Percentiles rank a stretch among this genome's conserved stretches.
Evolutionary conservation across 1,140 invertebrate species (phyloP).

Genomic region (Drosophila sucinea): DNA sequence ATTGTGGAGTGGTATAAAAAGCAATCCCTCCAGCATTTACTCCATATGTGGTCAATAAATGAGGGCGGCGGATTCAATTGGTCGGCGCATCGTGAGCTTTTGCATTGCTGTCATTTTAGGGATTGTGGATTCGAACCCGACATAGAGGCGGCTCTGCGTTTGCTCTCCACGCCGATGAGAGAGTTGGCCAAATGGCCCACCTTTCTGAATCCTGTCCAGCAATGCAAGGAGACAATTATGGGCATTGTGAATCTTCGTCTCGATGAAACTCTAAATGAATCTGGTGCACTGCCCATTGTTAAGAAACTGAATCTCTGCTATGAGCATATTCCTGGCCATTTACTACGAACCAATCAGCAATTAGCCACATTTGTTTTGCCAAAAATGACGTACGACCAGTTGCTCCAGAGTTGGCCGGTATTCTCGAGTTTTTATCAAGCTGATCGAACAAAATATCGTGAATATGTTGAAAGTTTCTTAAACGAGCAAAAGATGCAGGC

Average conservation of each 20-base stretch:
- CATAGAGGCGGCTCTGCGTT: constrained; percentile 38
- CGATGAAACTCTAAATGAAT: not conserved
- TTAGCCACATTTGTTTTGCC: constrained; percentile 49
- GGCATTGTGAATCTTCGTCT: constrained; percentile 52
- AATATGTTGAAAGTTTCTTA: constrained; percentile 30
- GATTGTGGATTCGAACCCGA: constrained; percentile 33
- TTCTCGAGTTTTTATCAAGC: constrained; percentile 22
- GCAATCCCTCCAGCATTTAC: constrained; percentile 46
- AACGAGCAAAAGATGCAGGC: constrained; percentile 48
- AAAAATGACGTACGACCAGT: constrained; percentile 62
- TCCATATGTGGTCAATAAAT: constrained; percentile 55
- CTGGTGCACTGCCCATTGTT: constrained; percentile 50
- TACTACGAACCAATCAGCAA: constrained; percentile 21
- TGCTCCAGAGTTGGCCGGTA: constrained; percentile 49
- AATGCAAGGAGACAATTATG: constrained; percentile 32
- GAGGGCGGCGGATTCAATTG: constrained; percentile 22
- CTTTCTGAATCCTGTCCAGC: constrained; percentile 32
- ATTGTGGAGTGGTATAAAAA: constrained; percentile 62
- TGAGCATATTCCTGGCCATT: constrained; percentile 59
- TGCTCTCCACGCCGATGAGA: constrained; percentile 29
- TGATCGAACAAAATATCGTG: not conserved
- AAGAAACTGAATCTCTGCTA: constrained; percentile 37
- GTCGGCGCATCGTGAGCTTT: constrained; percentile 49
- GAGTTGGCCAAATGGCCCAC: constrained; percentile 47
- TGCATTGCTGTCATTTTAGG: constrained; percentile 57